Conservation (phyloP, 2,113 vertebrate species). For the Callipepla californica region DNA sequence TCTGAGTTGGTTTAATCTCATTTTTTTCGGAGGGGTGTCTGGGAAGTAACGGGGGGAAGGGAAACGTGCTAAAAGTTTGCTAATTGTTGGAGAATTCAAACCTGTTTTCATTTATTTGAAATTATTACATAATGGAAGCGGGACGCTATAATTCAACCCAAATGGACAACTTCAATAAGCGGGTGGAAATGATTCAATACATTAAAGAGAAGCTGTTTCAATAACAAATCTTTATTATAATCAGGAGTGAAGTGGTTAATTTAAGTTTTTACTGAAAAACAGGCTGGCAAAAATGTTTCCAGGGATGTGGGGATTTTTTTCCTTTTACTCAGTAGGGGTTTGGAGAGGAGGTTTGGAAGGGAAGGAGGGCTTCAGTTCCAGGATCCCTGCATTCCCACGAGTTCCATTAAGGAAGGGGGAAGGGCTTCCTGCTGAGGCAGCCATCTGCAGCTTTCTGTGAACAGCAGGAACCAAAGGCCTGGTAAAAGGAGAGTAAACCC, state of each 20-base stretch:
- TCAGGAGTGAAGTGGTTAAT: constrained; percentile 84
- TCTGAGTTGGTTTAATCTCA: constrained; percentile 8
- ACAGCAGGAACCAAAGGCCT: constrained; percentile 83
- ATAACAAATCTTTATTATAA: constrained; percentile 78
- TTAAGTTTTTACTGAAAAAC: constrained; percentile 78
- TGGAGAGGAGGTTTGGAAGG: constrained; percentile 91
- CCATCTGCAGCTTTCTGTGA: constrained; percentile 84
- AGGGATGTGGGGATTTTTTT: constrained; percentile 79
- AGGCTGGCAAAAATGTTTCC: constrained; percentile 81
- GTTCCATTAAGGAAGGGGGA: constrained; percentile 92
- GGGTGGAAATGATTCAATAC: constrained; percentile 77
- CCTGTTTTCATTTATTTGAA: constrained; percentile 81
- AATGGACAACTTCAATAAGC: constrained; percentile 78
- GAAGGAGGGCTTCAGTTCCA: constrained; percentile 90
- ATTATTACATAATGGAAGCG: constrained; percentile 79
- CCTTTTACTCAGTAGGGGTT: constrained; percentile 82
- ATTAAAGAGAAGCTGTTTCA: constrained; percentile 77
- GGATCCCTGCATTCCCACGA: constrained; percentile 91
- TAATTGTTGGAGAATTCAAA: constrained; percentile 80
- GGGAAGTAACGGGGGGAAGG: constrained; percentile 30
- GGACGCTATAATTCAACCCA: constrained; percentile 80
- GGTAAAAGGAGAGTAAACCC: constrained; percentile 73
- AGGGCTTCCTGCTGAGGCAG: constrained; percentile 91
- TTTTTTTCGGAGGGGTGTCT: constrained; percentile 15
- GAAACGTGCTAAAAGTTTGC: constrained; percentile 69